Evolutionary conservation across 1,140 invertebrate species (phyloP).

Genomic region (Gryllus bimaculatus): DNA sequence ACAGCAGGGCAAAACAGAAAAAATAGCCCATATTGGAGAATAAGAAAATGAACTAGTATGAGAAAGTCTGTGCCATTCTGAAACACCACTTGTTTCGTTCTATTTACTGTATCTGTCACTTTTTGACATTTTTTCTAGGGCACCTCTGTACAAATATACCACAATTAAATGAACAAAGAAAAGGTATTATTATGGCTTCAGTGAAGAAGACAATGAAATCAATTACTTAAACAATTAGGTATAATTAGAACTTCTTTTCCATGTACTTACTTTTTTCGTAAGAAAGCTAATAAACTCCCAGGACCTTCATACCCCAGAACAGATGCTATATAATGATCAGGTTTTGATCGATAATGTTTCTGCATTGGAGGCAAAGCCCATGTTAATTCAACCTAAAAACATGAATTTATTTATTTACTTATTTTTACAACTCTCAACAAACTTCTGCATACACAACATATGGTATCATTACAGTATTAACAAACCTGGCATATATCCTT

Average conservation of each 20-base stretch:
- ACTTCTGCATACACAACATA: not conserved
- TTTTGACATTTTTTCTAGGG: too few relatives aligned
- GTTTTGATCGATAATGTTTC: conserved; percentile 63
- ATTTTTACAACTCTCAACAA: not conserved
- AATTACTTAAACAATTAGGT: not conserved
- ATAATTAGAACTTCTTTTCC: not conserved
- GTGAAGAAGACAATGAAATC: too few relatives aligned
- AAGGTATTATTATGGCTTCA: too few relatives aligned
- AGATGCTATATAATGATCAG: conserved; percentile 68
- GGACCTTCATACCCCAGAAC: conserved; percentile 81
- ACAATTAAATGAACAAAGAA: too few relatives aligned
- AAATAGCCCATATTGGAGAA: too few relatives aligned
- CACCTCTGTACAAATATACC: too few relatives aligned
- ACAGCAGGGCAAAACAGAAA: too few relatives aligned
- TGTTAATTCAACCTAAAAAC: conserved; percentile 55
- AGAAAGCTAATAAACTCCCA: conserved; percentile 73
- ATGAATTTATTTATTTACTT: conserved; percentile 13
- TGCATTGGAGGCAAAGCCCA: conserved; percentile 72
- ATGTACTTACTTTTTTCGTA: conserved; percentile 56
- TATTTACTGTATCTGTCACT: too few relatives aligned
- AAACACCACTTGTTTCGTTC: too few relatives aligned
- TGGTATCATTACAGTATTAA: conserved; percentile 2
- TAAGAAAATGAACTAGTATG: too few relatives aligned
- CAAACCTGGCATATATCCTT: conserved; percentile 56
- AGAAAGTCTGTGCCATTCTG: too few relatives aligned